Evolutionary conservation across 2,113 vertebrate species (phyloP), one percentile per base, ranked within the genome.

Genomic region (Sitta europaea): DNA sequence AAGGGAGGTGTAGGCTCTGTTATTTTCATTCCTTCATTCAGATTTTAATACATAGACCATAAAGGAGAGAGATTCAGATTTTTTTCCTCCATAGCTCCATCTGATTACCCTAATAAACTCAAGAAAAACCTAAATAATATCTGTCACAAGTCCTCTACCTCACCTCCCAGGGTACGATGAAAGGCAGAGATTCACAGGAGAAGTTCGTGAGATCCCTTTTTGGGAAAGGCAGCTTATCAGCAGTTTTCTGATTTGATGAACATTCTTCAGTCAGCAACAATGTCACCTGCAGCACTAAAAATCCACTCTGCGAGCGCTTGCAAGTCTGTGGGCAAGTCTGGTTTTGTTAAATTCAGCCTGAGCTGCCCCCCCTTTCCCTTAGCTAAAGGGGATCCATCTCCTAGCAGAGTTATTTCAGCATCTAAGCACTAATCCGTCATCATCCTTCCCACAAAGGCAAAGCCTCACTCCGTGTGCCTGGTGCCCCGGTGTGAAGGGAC

Each of bases 261-360:
- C 95, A 95, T 91, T 96, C 86, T 93, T 97, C 94, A 93, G 90
- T 97, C 84, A 97, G 80, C 91, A 94, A 91, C 91, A 96, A 94
- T 95, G 92, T 96, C 94, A 97, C 87, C 77, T 96, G 84, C 59
- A 92, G 86, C 80, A 81, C 50, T 97, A 53, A 91, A 84, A 90
- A 96, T 96, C 91, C 33, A 92, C 84, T 96, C 92, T 95, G 62
- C 9, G 48, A 95, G 88, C 31, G 54, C 72, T 91, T 91, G 86
- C 90, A 93, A 97, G 68, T 94, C 92, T 85, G 75, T 78, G 76
- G 61, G 58, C 92, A 96, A 96, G 93, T 96, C 91, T 91, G 82
- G 58, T 87, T 95, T 65, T 96, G 86, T 97, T 97, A 97, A 95
- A 94, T 75, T 97, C 94, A 98, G 78, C 68, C 63, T 91, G 63